Base-by-base conservation (phyloP, 2,797 vertebrate genomes). In the Huso huso region DNA sequence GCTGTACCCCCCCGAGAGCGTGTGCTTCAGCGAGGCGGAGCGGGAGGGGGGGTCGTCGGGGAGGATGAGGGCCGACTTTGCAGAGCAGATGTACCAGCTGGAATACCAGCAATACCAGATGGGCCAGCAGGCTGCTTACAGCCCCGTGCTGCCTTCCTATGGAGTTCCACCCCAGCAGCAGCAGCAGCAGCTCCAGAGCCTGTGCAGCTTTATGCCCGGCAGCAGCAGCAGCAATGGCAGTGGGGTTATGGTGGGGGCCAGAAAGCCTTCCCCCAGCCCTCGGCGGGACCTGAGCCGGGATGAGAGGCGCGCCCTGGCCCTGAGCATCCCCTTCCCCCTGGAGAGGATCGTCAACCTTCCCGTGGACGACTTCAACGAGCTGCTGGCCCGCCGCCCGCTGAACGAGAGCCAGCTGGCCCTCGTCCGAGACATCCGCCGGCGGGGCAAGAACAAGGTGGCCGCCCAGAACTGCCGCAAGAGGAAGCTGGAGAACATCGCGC, bases 371-470 rank as follows among this genome's bases (percentile, higher is more conserved):
- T 97, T 96, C 79, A 95, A 93, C 0, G 93, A 95, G 78, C 87
- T 96, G 12, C 78, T 95, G 75, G 90, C 91, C 1, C 87, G 89
- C 52, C 90, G 90, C 8, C 89, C 90, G 0, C 77, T 97, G 71
- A 92, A 73, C 0, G 94, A 94, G 1, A 71, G 76, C 66, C 94
- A 97, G 74, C 73, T 96, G n/a, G 92, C 93, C 2, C 81, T 97
- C 18, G 86, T 94, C 13, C 82, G 92, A 57, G 95, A 97, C 78
- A 96, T 97, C 50, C 78, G 95, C 11, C 84, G 95, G 0, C 81
- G 95, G 1, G 95, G 94, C 37, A 96, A 96, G 72, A 97, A 97
- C 81, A 97, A 97, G 77, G 94, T 96, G 13, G 95, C 95, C 0
- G 95, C 95, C 3, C 94, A 95, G 68, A 95, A 95, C 77, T 97